phyloP scores from a whole-genome alignment of 2,888 invertebrate genomes.

The Xanthorhoe spadicearia region DNA sequence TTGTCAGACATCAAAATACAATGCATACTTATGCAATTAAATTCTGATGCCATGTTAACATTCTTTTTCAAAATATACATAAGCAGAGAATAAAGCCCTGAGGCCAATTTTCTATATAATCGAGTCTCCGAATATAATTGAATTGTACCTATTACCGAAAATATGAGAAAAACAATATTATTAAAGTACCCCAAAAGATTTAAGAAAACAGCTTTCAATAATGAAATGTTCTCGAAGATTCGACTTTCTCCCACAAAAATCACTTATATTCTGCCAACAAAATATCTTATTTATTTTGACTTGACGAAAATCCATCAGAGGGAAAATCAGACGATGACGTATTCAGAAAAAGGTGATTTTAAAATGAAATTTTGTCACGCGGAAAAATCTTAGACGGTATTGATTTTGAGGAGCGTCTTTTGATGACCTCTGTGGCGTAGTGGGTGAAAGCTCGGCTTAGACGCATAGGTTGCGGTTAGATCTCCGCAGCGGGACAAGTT shows the following conservation, averaged over 20 bases:
- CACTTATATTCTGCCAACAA: slow-evolving; percentile 13
- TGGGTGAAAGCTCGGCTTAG: too few species aligned
- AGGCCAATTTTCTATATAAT: not conserved
- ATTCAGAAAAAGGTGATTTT: slow-evolving; percentile 18
- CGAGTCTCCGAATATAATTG: not conserved
- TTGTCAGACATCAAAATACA: too few species aligned
- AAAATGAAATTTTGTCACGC: slow-evolving; percentile 21
- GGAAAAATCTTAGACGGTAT: not conserved
- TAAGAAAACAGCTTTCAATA: slow-evolving; percentile 7
- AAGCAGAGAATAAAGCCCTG: not conserved
- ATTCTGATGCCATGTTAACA: not conserved
- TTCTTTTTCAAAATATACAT: not conserved
- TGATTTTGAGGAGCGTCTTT: not conserved
- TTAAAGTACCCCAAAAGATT: slow-evolving; percentile 2
- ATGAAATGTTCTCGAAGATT: slow-evolving; percentile 21
- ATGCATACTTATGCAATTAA: too few species aligned
- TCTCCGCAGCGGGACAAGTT: too few species aligned
- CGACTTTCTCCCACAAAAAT: slow-evolving; percentile 9
- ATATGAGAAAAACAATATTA: slow-evolving; percentile 1
- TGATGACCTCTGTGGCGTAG: not conserved
- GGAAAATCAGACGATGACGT: slow-evolving; percentile 12
- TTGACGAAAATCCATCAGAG: slow-evolving; percentile 13
- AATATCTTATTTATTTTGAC: slow-evolving; percentile 27
- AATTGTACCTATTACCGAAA: not conserved
- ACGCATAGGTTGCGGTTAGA: too few species aligned